Evolutionary conservation across 2,888 invertebrate genomes (phyloP).

Genomic region (Pyrgus malvae): DNA sequence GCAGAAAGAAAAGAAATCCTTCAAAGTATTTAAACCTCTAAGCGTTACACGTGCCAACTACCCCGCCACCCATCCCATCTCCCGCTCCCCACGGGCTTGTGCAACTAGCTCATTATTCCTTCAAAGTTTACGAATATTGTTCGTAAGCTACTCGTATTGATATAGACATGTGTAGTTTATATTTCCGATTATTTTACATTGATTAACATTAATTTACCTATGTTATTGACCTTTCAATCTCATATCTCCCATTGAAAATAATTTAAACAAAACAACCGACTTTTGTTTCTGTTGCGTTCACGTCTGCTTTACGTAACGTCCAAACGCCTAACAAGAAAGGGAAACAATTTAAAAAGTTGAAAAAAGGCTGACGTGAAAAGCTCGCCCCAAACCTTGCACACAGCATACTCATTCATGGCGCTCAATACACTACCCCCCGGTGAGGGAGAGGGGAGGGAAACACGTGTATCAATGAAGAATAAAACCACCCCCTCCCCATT

Average conservation of each 20-base stretch:
- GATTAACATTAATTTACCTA: too few species aligned
- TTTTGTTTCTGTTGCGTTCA: background rate
- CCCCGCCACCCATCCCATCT: background rate
- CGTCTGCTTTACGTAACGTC: too few species aligned
- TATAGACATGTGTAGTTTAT: too few species aligned
- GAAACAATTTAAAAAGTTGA: background rate
- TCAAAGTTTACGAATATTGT: background rate
- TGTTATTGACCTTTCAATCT: too few species aligned
- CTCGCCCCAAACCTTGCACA: background rate
- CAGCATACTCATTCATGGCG: constrained; percentile 13
- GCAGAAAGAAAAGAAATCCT: background rate
- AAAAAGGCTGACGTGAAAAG: background rate
- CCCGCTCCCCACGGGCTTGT: background rate
- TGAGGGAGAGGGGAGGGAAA: constrained; percentile 32
- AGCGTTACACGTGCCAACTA: constrained; percentile 3
- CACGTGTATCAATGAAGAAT: constrained; percentile 51
- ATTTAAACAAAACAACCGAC: too few species aligned
- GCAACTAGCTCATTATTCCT: background rate
- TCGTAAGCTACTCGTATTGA: too few species aligned
- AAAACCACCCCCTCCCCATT: constrained; percentile 1
- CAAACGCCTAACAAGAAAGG: too few species aligned
- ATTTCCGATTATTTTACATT: too few species aligned
- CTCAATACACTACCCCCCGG: background rate
- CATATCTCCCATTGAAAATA: too few species aligned
- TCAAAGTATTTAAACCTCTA: background rate